Evolutionary conservation across 2,797 vertebrate species (phyloP), one percentile per base, ranked within the genome.

Genomic region (Mionectes olivaceus): DNA sequence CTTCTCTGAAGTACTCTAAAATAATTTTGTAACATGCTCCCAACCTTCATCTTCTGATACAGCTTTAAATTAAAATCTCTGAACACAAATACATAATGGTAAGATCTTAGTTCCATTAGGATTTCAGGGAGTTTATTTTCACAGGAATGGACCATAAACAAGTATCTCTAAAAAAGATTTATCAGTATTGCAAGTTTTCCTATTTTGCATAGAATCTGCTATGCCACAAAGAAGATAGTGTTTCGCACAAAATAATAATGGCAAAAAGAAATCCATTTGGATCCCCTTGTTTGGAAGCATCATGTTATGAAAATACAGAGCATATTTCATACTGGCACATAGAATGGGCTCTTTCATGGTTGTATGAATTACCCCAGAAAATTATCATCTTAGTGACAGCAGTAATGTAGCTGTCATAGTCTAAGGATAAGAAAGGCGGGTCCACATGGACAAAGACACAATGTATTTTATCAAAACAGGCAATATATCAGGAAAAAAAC

Each of bases 301-400:
- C 27, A 76, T 56, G 17, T 87, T 89, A 73, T 19, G 52, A 81
- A 92, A 89, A 92, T 47, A 94, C 47, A 96, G 77, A 93, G 74
- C 22, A 43, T 68, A 88, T 87, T 93, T 87, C 81, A 69, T 35
- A 82, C 24, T 50, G 64, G 78, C 32, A 81, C 41, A 61, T 0
- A 92, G 49, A 63, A 80, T 57, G 32, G 22, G 32, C 61, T 79
- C 61, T 95, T 91, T 64, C 70, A 77, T 49, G 32, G 35, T 65
- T 71, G 24, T 56, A 70, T 69, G 69, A 84, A 75, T 82, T 69
- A 43, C 37, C 46, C 57, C 50, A 69, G 32, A 74, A 75, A 87
- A 61, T 52, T 63, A 68, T 59, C 16, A 59, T 60, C 89, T 87
- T 55, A 60, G 27, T 53, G 75, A 57, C 11, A 80, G 56, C 82